Evolutionary conservation across 2,888 invertebrate genomes (phyloP).

Genomic region (Lucinisca nassula): DNA sequence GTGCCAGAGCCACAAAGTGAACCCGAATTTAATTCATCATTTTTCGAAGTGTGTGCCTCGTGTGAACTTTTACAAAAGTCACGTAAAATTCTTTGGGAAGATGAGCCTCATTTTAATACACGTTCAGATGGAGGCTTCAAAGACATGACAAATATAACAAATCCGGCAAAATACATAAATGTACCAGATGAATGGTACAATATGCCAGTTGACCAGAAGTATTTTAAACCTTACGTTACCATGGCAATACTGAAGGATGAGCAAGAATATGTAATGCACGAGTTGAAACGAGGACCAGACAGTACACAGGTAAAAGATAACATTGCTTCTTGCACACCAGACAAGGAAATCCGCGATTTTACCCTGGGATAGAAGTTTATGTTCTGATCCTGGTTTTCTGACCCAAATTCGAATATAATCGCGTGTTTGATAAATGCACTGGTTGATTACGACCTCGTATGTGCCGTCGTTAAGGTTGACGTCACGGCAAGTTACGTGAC

Average conservation of each 20-base stretch:
- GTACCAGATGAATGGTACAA: constrained; percentile 84
- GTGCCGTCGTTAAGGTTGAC: no score
- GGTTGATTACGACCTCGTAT: no score
- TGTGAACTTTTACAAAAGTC: constrained; percentile 74
- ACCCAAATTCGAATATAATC: no score
- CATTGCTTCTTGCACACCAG: no score
- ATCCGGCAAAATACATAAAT: constrained; percentile 79
- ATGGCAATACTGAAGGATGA: constrained; percentile 82
- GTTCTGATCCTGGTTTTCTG: no score
- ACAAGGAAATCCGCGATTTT: no score
- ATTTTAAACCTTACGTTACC: constrained; percentile 79
- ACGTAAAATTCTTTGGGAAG: constrained; percentile 80
- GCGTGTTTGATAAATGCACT: no score
- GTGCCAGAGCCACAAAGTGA: constrained; percentile 35
- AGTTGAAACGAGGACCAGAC: constrained; percentile 82
- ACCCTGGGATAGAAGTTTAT: no score
- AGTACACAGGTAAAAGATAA: constrained; percentile 81
- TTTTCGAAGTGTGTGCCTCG: constrained; percentile 71
- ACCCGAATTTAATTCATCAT: constrained; percentile 47
- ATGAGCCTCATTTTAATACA: constrained; percentile 72
- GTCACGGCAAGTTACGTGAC: no score
- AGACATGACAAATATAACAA: constrained; percentile 72
- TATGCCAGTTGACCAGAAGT: constrained; percentile 83
- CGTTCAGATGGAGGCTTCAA: constrained; percentile 63
- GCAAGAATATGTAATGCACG: constrained; percentile 81